Evolutionary conservation across 1,140 invertebrate species (phyloP).

Genomic region (Drosophila erecta): DNA sequence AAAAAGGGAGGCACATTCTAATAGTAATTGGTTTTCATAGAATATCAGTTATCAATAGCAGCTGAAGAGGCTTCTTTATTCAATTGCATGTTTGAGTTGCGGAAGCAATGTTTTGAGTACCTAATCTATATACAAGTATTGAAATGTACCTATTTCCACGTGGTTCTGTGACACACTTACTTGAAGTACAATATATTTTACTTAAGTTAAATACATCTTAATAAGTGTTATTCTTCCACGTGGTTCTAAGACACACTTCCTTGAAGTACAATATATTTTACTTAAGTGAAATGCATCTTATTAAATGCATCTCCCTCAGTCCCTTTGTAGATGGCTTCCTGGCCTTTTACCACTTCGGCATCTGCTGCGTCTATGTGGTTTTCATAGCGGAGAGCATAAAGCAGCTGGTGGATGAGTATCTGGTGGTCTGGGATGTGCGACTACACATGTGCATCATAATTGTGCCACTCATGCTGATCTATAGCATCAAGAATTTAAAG

Average conservation of each 20-base stretch:
- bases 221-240: no score
- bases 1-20: no score
- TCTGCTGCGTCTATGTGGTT: conserved; percentile 95
- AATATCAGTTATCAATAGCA: neutral
- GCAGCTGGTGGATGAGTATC: conserved; percentile 86
- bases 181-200: no score
- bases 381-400: conserved; percentile 92
- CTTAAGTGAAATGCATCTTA: neutral
- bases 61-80: neutral
- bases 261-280: no score
- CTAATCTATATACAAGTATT: no score
- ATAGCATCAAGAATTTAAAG: conserved; percentile 91
- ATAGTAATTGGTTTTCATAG: neutral
- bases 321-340: conserved; percentile 89
- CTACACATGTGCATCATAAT: conserved; percentile 86
- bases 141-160: no score
- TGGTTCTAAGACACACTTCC: no score
- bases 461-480: conserved; percentile 89
- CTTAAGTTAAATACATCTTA: no score
- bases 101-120: no score
- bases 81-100: neutral
- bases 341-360: conserved; percentile 94
- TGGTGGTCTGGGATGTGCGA: conserved; percentile 81
- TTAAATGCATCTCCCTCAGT: conserved; percentile 70
- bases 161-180: no score